These are phyloP conservation scores for Ceratotherium simum DNA, from an alignment of 2,113 vertebrate species.

Conservation along the genomic window DNA sequence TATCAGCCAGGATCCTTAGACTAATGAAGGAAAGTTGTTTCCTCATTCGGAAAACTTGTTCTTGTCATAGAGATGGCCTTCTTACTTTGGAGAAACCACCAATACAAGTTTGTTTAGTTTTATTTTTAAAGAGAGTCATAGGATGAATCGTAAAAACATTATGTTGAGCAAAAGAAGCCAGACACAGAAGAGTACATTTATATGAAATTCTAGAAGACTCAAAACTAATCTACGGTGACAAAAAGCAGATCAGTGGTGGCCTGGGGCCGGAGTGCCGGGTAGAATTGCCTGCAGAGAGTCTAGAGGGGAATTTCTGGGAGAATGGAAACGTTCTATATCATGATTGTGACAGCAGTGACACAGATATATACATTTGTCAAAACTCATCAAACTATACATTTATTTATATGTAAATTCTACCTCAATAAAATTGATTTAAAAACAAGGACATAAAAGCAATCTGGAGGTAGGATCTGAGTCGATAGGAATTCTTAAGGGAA, in stretches of 20 bases:
- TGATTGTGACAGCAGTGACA: background rate
- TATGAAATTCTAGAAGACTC: conserved; percentile 14
- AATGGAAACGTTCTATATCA: background rate
- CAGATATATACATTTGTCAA: background rate
- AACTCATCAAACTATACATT: background rate
- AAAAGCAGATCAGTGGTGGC: conserved; percentile 41
- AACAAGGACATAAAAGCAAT: background rate
- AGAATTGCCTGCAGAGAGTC: background rate
- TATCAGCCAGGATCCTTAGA: conserved; percentile 8
- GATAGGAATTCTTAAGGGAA: background rate
- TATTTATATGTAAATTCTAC: conserved; percentile 18
- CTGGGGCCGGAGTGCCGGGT: background rate
- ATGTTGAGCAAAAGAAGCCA: background rate
- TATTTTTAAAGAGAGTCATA: conserved; percentile 35
- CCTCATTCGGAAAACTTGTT: conserved; percentile 13
- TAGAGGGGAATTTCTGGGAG: background rate
- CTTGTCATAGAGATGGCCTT: background rate
- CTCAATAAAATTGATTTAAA: conserved; percentile 26
- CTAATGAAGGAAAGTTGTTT: background rate
- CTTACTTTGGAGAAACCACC: background rate
- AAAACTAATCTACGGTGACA: conserved; percentile 9
- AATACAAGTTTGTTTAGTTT: background rate
- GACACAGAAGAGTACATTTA: background rate
- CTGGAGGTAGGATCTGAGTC: background rate
- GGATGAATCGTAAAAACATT: background rate